Evolutionary conservation across 2,797 vertebrate genomes (phyloP), one percentile per base, ranked within the genome.

Genomic region (Sebastes aleutianus): DNA sequence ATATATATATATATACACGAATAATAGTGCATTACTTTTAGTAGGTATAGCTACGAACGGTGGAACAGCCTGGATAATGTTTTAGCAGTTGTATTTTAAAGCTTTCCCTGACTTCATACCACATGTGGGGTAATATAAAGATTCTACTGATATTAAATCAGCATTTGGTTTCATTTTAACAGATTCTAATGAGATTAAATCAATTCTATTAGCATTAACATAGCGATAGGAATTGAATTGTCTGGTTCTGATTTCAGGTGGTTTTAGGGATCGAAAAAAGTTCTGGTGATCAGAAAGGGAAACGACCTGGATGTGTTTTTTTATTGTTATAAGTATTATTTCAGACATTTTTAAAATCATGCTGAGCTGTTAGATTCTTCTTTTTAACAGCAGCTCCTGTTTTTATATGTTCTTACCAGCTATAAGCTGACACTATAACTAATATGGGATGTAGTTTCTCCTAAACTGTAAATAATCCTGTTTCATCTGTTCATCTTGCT

Each of bases 401-500:
- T 54, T 70, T 39, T 7, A 18, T 63, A 36, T 36, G 31, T 71
- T 59, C 7, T 34, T 14, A 54, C n/a, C 29, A 73, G 34, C 31
- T 65, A 20, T 53, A 36, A 59, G 20, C 53, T 31, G 36, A 63
- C 18, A 13, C 11, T 34, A 9, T 36, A 43, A 24, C 29, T 7
- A 24, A 11, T 39, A 26, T 57, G 34, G 16, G 31, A 36, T 16
- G 26, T 29, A 64, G 14, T 39, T 22, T 65, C n/a, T 76, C 32
- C 16, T n/a, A 0, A 8, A 2, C 62, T 85, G 87, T 88, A 86
- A 73, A 86, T 88, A 86, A 31, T 31, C 62, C 9, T 34, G 16
- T 26, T 70, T 43, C 20, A 4, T 65, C 34, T 65, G 39, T 50
- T 2, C 32, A 8, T 47, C 8, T 9, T 56, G 8, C 47, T 47